Base-by-base conservation (phyloP, 2,888 invertebrate genomes). In the Cryptocephalus moraei region DNA sequence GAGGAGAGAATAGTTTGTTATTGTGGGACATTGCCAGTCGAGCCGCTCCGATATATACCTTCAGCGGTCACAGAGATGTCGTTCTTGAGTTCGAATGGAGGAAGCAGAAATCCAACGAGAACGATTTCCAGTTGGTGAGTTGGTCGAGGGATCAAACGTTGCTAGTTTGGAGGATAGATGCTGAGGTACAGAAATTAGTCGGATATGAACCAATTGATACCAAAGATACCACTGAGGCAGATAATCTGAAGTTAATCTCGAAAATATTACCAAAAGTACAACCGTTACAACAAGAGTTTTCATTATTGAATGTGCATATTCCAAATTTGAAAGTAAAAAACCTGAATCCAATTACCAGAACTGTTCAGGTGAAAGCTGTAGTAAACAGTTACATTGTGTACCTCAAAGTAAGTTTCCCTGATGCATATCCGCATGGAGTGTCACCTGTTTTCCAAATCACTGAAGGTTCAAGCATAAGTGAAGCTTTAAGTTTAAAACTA, bases 11-110 rank as follows among this genome's bases (percentile, higher is more conserved):
- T 62, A 86, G 85, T 60, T 70, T 91, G 10, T 69, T 86, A 8
- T 67, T 91, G 12, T 91, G 90, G 90, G 86, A 85, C 62, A 79
- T 80, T 41, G 74, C 78, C 12, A 77, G 75, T 60, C 81, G 84
- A 58, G 82, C 82, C 40, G 72, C 85, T 38, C 85, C 92, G 1
- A 84, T 92, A 40, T 91, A 93, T 65, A 88, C 91, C 32, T 86
- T 94, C 67, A 9, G 13, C 31, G 42, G 94, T 0, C 94, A 95
- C 63, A 86, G 88, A 8, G 94, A 95, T 73, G 91, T 92, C 40
- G 91, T 96, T 8, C 76, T 94, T 49, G 94, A 95, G 62, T 95
- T 95, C 78, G 91, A 91, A 54, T 95, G 94, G 94, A 78, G 91
- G 45, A 85, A 86, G 52, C 81, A 82, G 62, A 73, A 71, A 56